Conservation (phyloP, 2,888 invertebrate species). For the Aradus depressus region DNA sequence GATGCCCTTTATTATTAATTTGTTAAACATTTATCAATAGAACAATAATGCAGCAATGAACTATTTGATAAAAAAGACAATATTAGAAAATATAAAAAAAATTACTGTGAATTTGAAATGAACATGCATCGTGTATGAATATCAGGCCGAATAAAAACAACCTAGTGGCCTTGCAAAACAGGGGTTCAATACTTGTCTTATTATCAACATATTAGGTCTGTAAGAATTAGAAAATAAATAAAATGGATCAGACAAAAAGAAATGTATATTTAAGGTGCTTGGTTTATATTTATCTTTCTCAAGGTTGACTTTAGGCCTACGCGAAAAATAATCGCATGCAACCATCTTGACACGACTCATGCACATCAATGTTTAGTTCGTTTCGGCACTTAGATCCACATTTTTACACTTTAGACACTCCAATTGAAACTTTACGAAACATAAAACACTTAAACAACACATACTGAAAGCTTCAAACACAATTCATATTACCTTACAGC, state of each 20-base stretch:
- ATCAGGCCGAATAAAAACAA: constrained; percentile 17
- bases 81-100: background rate
- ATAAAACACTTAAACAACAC: constrained; percentile 23
- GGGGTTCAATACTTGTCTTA: no score
- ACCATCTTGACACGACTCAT: constrained; percentile 36
- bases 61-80: background rate
- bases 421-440: constrained; percentile 4
- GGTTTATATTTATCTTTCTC: constrained; percentile 26
- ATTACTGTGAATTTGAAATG: no score
- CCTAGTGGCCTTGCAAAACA: constrained; percentile 10
- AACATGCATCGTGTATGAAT: no score
- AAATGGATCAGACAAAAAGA: constrained; percentile 7
- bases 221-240: background rate
- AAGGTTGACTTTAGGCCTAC: constrained; percentile 32
- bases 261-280: constrained; percentile 14
- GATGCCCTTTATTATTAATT: background rate
- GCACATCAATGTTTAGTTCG: constrained; percentile 30
- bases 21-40: no score
- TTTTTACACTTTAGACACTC: background rate
- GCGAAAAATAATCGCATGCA: constrained; percentile 35
- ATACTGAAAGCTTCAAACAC: constrained; percentile 18
- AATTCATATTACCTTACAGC: constrained; percentile 31
- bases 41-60: background rate
- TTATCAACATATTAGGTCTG: background rate
- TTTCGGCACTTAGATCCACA: constrained; percentile 9